Percentiles rank a stretch among this genome's conserved stretches.
phyloP scores from a whole-genome alignment of 2,888 invertebrate species.

The Lasioglossum pauxillum region DNA sequence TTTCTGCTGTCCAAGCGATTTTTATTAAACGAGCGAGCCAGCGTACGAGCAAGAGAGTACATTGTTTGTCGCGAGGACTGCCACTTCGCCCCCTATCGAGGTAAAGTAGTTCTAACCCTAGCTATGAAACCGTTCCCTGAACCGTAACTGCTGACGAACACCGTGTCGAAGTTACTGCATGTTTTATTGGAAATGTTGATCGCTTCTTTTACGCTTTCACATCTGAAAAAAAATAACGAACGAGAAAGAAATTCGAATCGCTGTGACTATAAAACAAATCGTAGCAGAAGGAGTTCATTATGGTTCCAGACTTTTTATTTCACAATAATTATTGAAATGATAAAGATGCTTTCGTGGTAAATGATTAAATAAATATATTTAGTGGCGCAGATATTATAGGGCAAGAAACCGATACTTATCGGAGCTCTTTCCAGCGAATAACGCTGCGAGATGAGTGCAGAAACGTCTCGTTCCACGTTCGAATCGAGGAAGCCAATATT shows the following conservation, averaged over 20 bases:
- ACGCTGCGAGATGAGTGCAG: too few relatives aligned
- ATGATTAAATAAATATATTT: too few relatives aligned
- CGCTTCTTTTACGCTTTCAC: background rate
- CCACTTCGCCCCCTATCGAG: conserved; percentile 40
- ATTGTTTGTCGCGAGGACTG: conserved; percentile 50
- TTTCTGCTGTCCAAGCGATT: conserved; percentile 56
- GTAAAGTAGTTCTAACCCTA: conserved; percentile 14
- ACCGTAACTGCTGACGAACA: conserved; percentile 10
- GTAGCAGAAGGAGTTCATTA: too few relatives aligned
- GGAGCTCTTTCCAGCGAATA: too few relatives aligned
- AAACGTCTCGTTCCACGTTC: background rate
- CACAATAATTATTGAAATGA: too few relatives aligned
- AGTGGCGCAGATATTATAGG: too few relatives aligned
- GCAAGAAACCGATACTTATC: too few relatives aligned
- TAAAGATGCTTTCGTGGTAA: too few relatives aligned
- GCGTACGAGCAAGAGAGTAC: conserved; percentile 22
- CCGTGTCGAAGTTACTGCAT: background rate
- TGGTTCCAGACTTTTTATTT: too few relatives aligned
- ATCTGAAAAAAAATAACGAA: too few relatives aligned
- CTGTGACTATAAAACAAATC: too few relatives aligned
- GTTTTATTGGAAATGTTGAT: background rate
- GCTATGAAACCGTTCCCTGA: background rate
- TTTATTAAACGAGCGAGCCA: conserved; percentile 48
- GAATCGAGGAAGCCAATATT: background rate
- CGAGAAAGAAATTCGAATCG: too few relatives aligned